Evolutionary conservation across 2,113 vertebrate genomes (phyloP).

Genomic region (Sinocyclocheilus anshuiensis): DNA sequence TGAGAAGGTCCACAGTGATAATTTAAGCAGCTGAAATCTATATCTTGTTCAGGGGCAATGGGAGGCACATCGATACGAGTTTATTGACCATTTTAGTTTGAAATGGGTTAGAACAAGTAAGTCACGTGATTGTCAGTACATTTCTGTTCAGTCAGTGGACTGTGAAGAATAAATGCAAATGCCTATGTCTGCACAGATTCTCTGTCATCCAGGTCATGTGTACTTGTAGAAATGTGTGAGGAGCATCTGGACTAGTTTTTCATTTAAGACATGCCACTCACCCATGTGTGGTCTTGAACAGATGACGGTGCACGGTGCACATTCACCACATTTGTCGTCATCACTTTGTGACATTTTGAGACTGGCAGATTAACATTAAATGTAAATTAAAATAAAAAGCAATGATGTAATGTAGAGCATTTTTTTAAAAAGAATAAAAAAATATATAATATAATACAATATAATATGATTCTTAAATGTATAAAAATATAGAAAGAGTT

Average conservation of each 20-base stretch:
- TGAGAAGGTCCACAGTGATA: neutral
- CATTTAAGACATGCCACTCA: neutral
- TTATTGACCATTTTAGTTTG: conserved; percentile 1
- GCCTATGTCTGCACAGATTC: neutral
- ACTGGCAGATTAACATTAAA: neutral
- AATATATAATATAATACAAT: neutral
- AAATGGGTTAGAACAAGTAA: neutral
- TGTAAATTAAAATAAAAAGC: neutral
- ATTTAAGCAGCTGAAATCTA: neutral
- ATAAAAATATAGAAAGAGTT: neutral
- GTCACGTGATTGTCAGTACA: neutral
- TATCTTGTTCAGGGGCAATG: neutral
- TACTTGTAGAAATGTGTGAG: neutral
- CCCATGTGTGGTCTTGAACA: neutral
- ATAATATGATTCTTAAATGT: neutral
- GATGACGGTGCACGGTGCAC: neutral
- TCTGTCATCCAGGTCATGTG: neutral
- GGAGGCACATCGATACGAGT: neutral
- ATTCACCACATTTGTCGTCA: conserved; percentile 16
- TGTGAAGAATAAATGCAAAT: conserved; percentile 9
- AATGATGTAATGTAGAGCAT: neutral
- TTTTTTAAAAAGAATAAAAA: neutral
- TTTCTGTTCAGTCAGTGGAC: neutral
- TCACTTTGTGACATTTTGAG: neutral
- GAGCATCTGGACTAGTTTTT: conserved; percentile 23